Conservation (phyloP, 2,797 vertebrate genomes). For the Catharus ustulatus region DNA sequence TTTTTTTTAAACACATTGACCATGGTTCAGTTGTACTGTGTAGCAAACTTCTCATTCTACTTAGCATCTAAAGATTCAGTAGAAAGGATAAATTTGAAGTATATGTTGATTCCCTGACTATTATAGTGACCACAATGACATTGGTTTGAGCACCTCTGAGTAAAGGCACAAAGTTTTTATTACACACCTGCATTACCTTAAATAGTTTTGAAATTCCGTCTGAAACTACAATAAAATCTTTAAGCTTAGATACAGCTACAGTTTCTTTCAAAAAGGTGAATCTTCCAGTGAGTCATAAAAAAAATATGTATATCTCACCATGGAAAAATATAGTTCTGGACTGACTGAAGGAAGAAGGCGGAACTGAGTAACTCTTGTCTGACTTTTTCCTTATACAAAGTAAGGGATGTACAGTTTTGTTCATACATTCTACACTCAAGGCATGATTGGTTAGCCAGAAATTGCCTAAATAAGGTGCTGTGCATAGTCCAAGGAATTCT, state of each 20-base stretch:
- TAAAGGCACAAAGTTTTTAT: not conserved
- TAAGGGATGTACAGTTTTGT: not conserved
- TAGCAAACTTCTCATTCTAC: not conserved
- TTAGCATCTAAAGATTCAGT: not conserved
- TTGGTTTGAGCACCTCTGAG: not conserved
- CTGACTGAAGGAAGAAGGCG: not conserved
- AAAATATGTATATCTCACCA: not conserved
- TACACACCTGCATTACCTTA: not conserved
- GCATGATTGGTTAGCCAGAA: not conserved
- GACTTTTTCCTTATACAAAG: conserved; percentile 3
- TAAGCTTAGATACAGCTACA: not conserved
- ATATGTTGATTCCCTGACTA: not conserved
- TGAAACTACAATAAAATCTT: not conserved
- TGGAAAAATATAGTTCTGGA: not conserved
- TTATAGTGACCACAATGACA: not conserved
- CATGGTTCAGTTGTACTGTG: not conserved
- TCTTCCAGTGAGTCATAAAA: conserved; percentile 6
- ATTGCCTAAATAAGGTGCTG: not conserved
- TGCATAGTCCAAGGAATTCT: not conserved
- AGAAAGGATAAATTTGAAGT: not conserved
- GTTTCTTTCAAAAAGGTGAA: not conserved
- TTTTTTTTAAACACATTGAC: not conserved
- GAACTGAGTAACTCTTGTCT: not conserved
- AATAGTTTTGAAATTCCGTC: not conserved
- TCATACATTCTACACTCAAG: not conserved